A percentile compares a stretch with the other conserved stretches of the same genome.
These are phyloP conservation scores for Ivindomyrus marchei DNA, from an alignment of 2,113 vertebrate species.

Conservation along the genomic window DNA sequence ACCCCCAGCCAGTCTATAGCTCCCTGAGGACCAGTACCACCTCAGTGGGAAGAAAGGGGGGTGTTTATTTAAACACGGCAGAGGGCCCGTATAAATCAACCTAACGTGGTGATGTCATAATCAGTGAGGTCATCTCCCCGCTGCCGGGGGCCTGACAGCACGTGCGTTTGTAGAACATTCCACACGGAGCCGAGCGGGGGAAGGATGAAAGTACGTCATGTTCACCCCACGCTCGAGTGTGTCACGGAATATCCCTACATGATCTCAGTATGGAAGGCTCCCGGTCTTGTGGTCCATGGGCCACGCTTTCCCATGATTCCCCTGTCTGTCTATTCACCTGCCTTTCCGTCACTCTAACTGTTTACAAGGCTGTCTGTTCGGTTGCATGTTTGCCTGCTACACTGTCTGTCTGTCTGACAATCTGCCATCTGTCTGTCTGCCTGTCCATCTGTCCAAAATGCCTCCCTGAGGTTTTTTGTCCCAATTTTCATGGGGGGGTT, in stretches of 20 bases:
- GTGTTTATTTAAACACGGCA: conserved; percentile 42
- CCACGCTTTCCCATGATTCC: neutral
- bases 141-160: neutral
- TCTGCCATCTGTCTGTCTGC: neutral
- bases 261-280: neutral
- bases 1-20: conserved; percentile 7
- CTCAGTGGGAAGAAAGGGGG: conserved; percentile 26
- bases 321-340: neutral
- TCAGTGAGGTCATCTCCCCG: conserved; percentile 38
- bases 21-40: conserved; percentile 28
- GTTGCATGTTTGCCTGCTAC: neutral
- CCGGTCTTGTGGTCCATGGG: neutral
- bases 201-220: neutral
- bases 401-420: neutral
- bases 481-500: neutral
- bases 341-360: neutral
- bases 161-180: conserved; percentile 25
- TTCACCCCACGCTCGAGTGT: neutral
- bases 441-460: neutral
- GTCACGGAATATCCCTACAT: neutral
- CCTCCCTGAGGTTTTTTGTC: neutral
- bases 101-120: conserved; percentile 38
- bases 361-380: neutral
- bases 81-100: conserved; percentile 40
- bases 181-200: neutral